Percentiles rank a stretch among this genome's conserved stretches.
These are phyloP conservation scores for Papilio helenus DNA, from an alignment of 1,140 invertebrate genomes.

Conservation along the genomic window DNA sequence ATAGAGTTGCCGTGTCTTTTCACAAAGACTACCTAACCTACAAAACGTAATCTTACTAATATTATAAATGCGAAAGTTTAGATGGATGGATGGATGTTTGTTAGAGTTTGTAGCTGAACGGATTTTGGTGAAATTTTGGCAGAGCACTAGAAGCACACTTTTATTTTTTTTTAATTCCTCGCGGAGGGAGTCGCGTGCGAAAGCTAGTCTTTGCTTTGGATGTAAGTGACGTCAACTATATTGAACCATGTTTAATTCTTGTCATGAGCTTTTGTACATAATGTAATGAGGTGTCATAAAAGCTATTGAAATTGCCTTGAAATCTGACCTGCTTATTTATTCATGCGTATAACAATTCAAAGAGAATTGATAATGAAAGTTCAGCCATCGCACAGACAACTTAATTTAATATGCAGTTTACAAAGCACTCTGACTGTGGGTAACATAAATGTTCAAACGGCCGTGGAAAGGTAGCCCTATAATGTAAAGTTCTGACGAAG, in stretches of 20 bases:
- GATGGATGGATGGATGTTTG: too few species aligned
- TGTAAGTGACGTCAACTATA: not conserved
- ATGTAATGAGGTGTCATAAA: not conserved
- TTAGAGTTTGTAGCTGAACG: too few species aligned
- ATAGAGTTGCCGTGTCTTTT: not conserved
- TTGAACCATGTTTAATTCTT: not conserved
- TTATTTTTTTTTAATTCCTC: too few species aligned
- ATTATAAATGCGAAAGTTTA: too few species aligned
- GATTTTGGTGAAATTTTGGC: too few species aligned
- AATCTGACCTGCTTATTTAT: not conserved
- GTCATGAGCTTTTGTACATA: not conserved
- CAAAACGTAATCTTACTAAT: too few species aligned
- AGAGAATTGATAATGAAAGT: constrained; percentile 35
- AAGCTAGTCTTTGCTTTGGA: not conserved
- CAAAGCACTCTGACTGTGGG: constrained; percentile 40
- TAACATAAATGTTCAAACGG: constrained; percentile 31
- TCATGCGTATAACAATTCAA: constrained; percentile 17
- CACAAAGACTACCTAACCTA: not conserved
- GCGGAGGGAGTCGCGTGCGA: too few species aligned
- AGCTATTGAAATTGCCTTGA: not conserved
- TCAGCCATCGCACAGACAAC: not conserved
- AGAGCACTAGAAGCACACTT: too few species aligned
- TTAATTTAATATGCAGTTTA: constrained; percentile 52
- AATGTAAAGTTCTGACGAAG: too few species aligned
- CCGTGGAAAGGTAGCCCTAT: not conserved